Evolutionary conservation across 2,888 invertebrate species (phyloP), one percentile per base, ranked within the genome.

Genomic region (Scaptodrosophila latifasciaeformis): DNA sequence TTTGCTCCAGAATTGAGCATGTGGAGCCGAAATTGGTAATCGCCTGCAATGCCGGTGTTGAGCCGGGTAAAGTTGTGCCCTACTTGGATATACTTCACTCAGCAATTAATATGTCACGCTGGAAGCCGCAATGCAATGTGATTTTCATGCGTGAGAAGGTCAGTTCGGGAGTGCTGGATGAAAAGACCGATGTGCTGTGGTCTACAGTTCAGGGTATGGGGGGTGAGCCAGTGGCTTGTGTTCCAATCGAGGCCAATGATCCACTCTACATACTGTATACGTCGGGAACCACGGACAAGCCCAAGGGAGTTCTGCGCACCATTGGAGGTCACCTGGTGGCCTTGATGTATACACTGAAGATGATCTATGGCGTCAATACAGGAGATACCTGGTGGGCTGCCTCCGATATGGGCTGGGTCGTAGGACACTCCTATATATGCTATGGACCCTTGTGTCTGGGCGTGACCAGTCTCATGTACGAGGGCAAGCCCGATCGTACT

Each of bases 401-500:
- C 3, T 86, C 86, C 0, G 86, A 86, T 52, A 81, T 86, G 47
- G 96, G 96, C 9, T 96, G 96, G 96, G 96, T 97, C 0, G 96
- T 97, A 1, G 97, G 97, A 0, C 96, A 96, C 82, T 96, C 96
- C 0, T 97, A 96, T 84, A 96, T 96, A 68, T 95, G 96, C 84
- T 97, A 97, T 74, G 97, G 93, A 0, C 97, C 97, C 0, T 87
- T 97, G 2, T 86, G 95, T 0, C 91, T 92, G 63, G 94, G 96
- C 0, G 85, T 83, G 37, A 96, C 96, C 0, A 92, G 92, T 45
- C 89, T 96, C 15, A 90, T 96, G 88, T 95, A 94, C 79, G 94
- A 97, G 86, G 97, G 97, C 2, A 97, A 97, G 83, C 97, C 97
- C 0, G 96, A 97, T 70, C 91, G 96, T 59, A 97, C 97, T 0